Base-by-base conservation (phyloP, 2,888 invertebrate species). In the Galerucella nymphaeae region DNA sequence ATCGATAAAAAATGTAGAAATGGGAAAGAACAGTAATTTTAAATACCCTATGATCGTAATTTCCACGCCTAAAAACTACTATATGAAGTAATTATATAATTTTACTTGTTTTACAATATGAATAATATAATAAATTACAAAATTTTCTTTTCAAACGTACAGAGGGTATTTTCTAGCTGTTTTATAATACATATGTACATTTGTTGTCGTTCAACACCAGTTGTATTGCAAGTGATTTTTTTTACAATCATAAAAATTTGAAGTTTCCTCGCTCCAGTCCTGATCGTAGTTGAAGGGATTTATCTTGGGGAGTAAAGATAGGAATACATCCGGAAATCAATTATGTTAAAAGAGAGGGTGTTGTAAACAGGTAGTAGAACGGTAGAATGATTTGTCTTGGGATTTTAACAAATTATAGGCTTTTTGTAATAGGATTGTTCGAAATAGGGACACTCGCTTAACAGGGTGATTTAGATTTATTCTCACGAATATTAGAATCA, bases 311-410 rank as follows among this genome's bases (percentile, higher is more conserved):
- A 62, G 18, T 18, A 62, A 41, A 62, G 61, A 62, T 41, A 42
- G 61, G 45, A 62, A 62, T 42, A 62, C 53, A 53, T 74, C 79
- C 78, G 78, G 79, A 79, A 78, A 77, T 78, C 76, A 78, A 76
- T 78, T 79, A 77, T 78, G 68, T 69, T 66, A 57, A 72, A 66
- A 68, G 69, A 74, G 75, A 70, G 72, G 75, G 73, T 78, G 74
- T 73, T 67, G 68, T 69, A 75, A 75, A 79, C 79, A 79, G 79
- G 79, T 79, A 80, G 78, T 71, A 70, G 58, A 70, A 65, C 65
- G 75, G 76, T 70, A 66, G 58, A 70, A 65, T 66, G 76, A 77
- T 78, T 78, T 76, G 76, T 76, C 75, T 74, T 71, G 62, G 67
- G 67, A 73, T 76, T 76, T 75, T 65, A 74, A 57, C 48, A 76